Conservation (phyloP, 1,140 invertebrate genomes). For the Heliconius himera region DNA sequence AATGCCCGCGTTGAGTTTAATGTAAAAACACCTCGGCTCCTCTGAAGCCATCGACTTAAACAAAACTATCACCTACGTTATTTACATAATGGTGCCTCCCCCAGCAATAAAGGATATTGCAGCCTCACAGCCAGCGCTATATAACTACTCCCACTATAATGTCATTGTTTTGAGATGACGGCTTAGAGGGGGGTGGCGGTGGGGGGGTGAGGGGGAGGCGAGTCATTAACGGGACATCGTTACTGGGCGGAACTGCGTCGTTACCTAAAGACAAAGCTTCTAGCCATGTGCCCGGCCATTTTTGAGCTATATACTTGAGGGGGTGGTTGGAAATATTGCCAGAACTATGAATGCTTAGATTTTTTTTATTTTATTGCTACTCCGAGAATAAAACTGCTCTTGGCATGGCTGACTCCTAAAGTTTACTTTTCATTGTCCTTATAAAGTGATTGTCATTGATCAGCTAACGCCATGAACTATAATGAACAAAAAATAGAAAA, state of each 20-base stretch:
- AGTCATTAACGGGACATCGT: conserved; percentile 70
- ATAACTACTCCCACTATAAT: conserved; percentile 50
- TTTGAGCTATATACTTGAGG: conserved; percentile 42
- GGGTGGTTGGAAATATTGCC: conserved; percentile 16
- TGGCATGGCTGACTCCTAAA: no score
- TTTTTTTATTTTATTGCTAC: neutral
- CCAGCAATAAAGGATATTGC: conserved; percentile 47
- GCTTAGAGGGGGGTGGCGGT: neutral
- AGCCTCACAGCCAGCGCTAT: conserved; percentile 36
- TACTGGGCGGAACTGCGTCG: conserved; percentile 71
- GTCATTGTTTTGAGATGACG: conserved; percentile 50
- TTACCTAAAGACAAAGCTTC: conserved; percentile 71
- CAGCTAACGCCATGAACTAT: no score
- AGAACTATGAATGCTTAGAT: no score
- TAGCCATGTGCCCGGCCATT: conserved; percentile 70
- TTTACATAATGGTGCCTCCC: conserved; percentile 48
- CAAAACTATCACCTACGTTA: conserved; percentile 42
- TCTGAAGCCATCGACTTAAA: conserved; percentile 22
- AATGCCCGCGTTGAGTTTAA: conserved; percentile 14
- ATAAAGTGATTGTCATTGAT: no score
- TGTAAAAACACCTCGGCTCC: conserved; percentile 15
- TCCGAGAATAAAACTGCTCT: no score
- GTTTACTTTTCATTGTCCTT: no score
- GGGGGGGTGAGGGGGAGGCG: conserved; percentile 23
- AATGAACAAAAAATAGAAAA: no score